Evolutionary conservation across 2,888 invertebrate genomes (phyloP).

Genomic region (Papilio demoleus): DNA sequence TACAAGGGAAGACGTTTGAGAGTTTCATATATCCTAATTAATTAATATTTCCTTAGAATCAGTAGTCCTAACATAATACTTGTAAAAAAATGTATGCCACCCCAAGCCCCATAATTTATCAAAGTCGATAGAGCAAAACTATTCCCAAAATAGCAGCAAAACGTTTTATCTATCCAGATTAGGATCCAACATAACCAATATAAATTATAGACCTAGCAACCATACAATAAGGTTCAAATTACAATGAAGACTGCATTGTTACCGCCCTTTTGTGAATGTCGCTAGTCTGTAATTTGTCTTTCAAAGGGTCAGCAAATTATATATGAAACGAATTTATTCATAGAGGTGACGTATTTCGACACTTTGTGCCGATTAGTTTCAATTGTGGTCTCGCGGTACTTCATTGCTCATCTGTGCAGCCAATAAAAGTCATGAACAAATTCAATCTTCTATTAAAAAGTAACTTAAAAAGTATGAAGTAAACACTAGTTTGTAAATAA

Average conservation of each 20-base stretch:
- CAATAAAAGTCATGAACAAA: not conserved
- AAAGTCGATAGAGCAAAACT: conserved; percentile 20
- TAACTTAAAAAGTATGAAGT: too few species aligned
- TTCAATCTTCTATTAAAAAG: too few species aligned
- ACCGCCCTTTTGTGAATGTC: not conserved
- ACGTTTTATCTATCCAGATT: conserved; percentile 32
- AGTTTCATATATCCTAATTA: too few species aligned
- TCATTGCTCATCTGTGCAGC: not conserved
- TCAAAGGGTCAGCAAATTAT: not conserved
- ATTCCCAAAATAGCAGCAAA: conserved; percentile 35
- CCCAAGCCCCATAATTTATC: conserved; percentile 28
- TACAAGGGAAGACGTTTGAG: too few species aligned
- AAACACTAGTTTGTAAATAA: too few species aligned
- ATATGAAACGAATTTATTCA: not conserved
- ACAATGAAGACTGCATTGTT: not conserved
- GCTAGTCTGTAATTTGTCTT: not conserved
- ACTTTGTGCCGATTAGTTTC: not conserved
- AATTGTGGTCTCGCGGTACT: not conserved
- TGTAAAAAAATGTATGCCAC: conserved; percentile 11
- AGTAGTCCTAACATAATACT: not conserved
- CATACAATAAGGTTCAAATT: conserved; percentile 13
- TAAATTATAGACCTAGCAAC: not conserved
- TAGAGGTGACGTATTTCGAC: not conserved
- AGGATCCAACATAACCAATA: not conserved
- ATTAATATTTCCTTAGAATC: not conserved